Percentiles rank a stretch among this genome's conserved stretches.
Evolutionary conservation across 2,888 invertebrate species (phyloP).

Genomic region (Cheilosia soror): DNA sequence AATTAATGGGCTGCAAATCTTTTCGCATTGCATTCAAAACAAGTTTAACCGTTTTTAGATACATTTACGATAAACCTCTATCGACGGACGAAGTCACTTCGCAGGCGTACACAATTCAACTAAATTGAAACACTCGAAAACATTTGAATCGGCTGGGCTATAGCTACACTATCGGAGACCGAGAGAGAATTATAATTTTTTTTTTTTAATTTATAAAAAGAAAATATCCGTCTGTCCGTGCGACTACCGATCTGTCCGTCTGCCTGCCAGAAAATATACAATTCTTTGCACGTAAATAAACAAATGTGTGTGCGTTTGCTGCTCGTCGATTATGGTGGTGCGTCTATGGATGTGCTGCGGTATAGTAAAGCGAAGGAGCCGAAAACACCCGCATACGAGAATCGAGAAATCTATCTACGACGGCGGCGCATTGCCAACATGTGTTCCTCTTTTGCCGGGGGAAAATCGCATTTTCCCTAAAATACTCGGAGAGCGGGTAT

Average conservation of each 20-base stretch:
- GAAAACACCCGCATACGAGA: conserved; percentile 69
- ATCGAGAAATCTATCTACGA: conserved; percentile 67
- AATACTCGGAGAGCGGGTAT: conserved; percentile 32
- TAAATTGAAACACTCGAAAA: conserved; percentile 69
- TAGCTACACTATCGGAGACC: conserved; percentile 40
- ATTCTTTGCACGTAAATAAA: conserved; percentile 75
- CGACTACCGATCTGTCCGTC: conserved; percentile 64
- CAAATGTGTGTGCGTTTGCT: conserved; percentile 65
- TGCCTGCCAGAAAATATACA: conserved; percentile 74
- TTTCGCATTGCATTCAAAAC: conserved; percentile 17
- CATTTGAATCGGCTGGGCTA: conserved; percentile 54
- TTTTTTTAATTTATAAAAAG: conserved; percentile 48
- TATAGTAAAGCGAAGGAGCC: conserved; percentile 51
- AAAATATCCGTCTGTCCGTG: conserved; percentile 72
- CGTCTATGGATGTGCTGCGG: conserved; percentile 36
- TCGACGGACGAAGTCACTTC: conserved; percentile 69
- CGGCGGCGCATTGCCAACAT: conserved; percentile 72
- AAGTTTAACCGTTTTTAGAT: conserved; percentile 46
- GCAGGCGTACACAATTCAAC: conserved; percentile 68
- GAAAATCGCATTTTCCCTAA: conserved; percentile 62
- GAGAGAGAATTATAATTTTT: conserved; percentile 51
- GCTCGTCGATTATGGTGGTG: conserved; percentile 60
- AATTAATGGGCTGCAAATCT: not conserved
- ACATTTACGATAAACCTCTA: conserved; percentile 31
- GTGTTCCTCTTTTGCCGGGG: conserved; percentile 55